phyloP scores from a whole-genome alignment of 2,888 invertebrate species.

The Brachyptera putata region DNA sequence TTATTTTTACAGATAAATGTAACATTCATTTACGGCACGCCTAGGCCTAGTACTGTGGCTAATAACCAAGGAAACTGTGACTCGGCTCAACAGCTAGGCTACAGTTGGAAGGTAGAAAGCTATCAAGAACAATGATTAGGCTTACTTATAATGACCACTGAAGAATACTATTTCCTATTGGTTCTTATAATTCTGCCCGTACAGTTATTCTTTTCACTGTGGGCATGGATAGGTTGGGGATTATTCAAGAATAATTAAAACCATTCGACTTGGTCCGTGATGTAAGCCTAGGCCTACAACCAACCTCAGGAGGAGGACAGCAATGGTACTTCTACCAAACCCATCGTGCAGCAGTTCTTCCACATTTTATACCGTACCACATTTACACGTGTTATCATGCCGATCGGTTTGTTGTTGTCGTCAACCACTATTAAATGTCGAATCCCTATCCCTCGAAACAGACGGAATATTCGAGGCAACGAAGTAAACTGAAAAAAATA shows the following conservation, averaged over 20 bases:
- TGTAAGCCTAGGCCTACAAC: too few species aligned
- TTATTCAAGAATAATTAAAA: conserved; percentile 40
- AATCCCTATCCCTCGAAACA: conserved; percentile 92
- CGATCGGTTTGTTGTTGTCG: conserved; percentile 86
- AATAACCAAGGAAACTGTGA: too few species aligned
- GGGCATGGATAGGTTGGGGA: conserved; percentile 41
- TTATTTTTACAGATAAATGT: too few species aligned
- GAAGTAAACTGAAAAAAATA: not conserved
- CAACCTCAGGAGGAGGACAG: too few species aligned
- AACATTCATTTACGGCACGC: too few species aligned
- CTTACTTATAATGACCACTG: not conserved
- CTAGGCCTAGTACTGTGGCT: too few species aligned
- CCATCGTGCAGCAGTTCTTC: conserved; percentile 62
- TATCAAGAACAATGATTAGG: too few species aligned
- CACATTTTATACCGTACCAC: conserved; percentile 72
- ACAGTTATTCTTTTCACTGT: conserved; percentile 38
- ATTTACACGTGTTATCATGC: conserved; percentile 97
- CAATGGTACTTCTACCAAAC: conserved; percentile 60
- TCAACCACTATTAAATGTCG: conserved; percentile 90
- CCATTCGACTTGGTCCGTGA: too few species aligned
- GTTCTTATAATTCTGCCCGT: conserved; percentile 38
- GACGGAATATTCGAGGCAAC: conserved; percentile 42
- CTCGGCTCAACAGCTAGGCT: too few species aligned
- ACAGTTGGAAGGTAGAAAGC: too few species aligned
- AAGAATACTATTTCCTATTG: conserved; percentile 35